A percentile compares a stretch with the other conserved stretches of the same genome.
Conservation (phyloP, 2,888 invertebrate genomes). For the Escarpia spicata region DNA sequence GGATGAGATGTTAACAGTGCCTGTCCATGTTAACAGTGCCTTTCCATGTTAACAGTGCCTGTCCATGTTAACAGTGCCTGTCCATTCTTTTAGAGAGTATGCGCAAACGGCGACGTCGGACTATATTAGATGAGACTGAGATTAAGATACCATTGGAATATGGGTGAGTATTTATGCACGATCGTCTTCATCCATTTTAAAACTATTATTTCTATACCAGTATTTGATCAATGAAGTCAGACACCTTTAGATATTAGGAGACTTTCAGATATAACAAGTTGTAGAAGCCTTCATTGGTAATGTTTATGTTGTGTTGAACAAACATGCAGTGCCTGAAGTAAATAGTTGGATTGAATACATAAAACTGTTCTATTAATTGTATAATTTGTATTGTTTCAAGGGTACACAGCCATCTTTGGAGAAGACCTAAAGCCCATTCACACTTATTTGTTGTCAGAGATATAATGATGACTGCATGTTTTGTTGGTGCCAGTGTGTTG, state of each 20-base stretch:
- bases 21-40: no score
- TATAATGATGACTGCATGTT: no score
- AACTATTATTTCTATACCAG: background rate
- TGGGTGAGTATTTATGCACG: conserved; percentile 67
- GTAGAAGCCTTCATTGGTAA: background rate
- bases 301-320: background rate
- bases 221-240: background rate
- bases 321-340: background rate
- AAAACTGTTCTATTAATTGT: background rate
- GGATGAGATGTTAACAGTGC: no score
- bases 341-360: background rate
- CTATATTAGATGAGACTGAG: conserved; percentile 72
- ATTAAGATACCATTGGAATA: conserved; percentile 75
- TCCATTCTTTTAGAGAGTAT: conserved; percentile 22
- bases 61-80: background rate
- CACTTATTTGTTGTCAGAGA: background rate
- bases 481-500: no score
- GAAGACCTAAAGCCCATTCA: background rate
- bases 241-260: background rate
- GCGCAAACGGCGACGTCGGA: conserved; percentile 51
- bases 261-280: background rate
- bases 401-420: background rate
- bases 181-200: background rate
- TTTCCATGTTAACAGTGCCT: background rate
- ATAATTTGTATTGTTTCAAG: background rate